Evolutionary conservation across 1,140 invertebrate genomes (phyloP).

Genomic region (Notospermus geniculatus): DNA sequence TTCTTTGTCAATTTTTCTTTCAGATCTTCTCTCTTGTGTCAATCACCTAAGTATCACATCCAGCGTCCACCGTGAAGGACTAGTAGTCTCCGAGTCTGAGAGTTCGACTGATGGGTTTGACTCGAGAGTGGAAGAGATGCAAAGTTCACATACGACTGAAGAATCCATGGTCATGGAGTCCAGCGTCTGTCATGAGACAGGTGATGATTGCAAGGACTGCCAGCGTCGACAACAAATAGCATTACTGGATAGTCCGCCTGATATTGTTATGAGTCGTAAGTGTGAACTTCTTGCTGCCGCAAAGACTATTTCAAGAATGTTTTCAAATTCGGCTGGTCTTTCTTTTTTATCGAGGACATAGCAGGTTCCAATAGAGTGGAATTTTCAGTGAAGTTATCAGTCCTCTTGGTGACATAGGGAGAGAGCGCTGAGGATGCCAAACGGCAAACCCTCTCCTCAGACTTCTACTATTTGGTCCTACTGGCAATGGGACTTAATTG

Average conservation of each 20-base stretch:
- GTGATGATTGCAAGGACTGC: constrained; percentile 3
- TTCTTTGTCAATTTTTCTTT: constrained; percentile 14
- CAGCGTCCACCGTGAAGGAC: constrained; percentile 21
- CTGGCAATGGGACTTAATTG: no score
- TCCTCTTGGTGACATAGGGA: neutral
- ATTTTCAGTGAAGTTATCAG: no score
- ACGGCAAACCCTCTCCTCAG: constrained; percentile 3
- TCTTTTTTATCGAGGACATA: constrained; percentile 17
- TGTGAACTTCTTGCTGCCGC: neutral
- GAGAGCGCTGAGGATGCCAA: constrained; percentile 7
- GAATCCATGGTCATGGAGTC: constrained; percentile 9
- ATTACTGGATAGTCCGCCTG: neutral
- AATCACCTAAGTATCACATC: constrained; percentile 44
- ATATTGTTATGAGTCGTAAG: neutral
- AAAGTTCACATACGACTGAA: neutral
- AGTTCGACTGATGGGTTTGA: neutral
- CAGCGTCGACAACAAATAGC: neutral
- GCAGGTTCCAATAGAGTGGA: constrained; percentile 43
- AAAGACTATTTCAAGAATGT: neutral
- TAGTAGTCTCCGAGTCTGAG: neutral
- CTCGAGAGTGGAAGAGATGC: constrained; percentile 8
- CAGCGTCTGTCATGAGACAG: constrained; percentile 17
- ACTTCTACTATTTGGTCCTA: no score
- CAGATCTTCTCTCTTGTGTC: constrained; percentile 43
- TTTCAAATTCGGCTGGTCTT: neutral